Percentiles rank a stretch among this genome's conserved stretches.
phyloP scores from a whole-genome alignment of 1,140 invertebrate species.

The Platyura marginata region DNA sequence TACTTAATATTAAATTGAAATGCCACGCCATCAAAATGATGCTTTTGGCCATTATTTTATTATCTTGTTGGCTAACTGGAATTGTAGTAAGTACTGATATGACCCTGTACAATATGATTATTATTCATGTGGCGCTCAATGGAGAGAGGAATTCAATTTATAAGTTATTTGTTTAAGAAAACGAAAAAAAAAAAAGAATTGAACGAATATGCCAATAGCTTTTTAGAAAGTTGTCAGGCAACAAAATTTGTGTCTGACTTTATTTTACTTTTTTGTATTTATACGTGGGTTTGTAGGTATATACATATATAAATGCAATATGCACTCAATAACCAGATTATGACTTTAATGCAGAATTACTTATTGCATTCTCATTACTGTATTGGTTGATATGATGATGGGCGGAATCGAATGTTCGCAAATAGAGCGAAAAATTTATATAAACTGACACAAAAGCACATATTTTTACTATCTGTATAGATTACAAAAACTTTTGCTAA shows the following conservation, averaged over 20 bases:
- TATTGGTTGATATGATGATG: too few relatives aligned
- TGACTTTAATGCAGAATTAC: too few relatives aligned
- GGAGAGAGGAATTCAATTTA: not conserved
- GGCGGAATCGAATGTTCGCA: too few relatives aligned
- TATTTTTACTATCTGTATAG: not conserved
- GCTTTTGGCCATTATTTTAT: too few relatives aligned
- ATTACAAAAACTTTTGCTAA: not conserved
- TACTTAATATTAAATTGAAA: not conserved
- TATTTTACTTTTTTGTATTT: not conserved
- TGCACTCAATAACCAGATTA: not conserved
- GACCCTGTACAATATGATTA: too few relatives aligned
- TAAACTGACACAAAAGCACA: too few relatives aligned
- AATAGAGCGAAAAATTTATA: too few relatives aligned
- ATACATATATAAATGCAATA: not conserved
- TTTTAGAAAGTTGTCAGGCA: not conserved
- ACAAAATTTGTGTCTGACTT: not conserved
- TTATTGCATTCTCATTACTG: too few relatives aligned
- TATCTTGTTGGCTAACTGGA: too few relatives aligned
- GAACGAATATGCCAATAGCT: too few relatives aligned
- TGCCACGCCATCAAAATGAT: not conserved
- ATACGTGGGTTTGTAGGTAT: not conserved
- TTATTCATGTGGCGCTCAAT: not conserved
- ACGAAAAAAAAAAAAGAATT: too few relatives aligned
- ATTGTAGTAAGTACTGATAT: too few relatives aligned
- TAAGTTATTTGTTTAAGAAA: not conserved